Evolutionary conservation across 2,888 invertebrate genomes (phyloP), one percentile per base, ranked within the genome.

Genomic region (Calliopum simillimum): DNA sequence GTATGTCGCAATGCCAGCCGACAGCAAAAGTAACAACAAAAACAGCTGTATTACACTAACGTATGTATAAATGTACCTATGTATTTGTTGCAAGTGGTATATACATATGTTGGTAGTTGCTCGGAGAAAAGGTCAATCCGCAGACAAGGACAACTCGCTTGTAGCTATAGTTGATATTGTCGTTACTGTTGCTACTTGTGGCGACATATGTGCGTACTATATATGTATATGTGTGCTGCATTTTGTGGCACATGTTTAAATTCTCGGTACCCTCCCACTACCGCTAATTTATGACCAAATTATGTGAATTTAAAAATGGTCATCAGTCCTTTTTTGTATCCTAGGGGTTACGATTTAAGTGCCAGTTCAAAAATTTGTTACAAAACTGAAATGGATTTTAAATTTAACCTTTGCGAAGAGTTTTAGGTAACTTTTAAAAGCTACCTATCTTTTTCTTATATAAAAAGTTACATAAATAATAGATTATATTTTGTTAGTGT

Each of bases 1-100:
- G 12, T 13, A 56, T 23, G 23, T 33, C 25, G 19, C 23, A 43
- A 12, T 16, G 53, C 16, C 56, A 53, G 69, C 8, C 41, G 66
- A 14, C 47, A 53, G 5, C 56, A 68, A 41, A 68, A 19, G 51
- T 51, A 58, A 55, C 51, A 68, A 67, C 21, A 70, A 46, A 55
- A 72, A 58, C 71, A 69, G 58, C 68, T 58, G 53, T 41, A 53
- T 16, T 56, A 49, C 16, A 53, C n/a, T 21, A 46, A n/a, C n/a
- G n/a, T n/a, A n/a, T n/a, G n/a, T n/a, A n/a, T n/a, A n/a, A n/a
- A n/a, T n/a, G n/a, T n/a, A n/a, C n/a, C n/a, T n/a, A n/a, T n/a
- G n/a, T n/a, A 25, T 44, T 13, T 46, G 12, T n/a, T 66, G 56
- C 47, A 47, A 21, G 16, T 46, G 41, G 16, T 46, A 23, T 46